A percentile compares a stretch with the other conserved stretches of the same genome.
Evolutionary conservation across 2,797 vertebrate genomes (phyloP).

Genomic region (Anguilla marmorata): DNA sequence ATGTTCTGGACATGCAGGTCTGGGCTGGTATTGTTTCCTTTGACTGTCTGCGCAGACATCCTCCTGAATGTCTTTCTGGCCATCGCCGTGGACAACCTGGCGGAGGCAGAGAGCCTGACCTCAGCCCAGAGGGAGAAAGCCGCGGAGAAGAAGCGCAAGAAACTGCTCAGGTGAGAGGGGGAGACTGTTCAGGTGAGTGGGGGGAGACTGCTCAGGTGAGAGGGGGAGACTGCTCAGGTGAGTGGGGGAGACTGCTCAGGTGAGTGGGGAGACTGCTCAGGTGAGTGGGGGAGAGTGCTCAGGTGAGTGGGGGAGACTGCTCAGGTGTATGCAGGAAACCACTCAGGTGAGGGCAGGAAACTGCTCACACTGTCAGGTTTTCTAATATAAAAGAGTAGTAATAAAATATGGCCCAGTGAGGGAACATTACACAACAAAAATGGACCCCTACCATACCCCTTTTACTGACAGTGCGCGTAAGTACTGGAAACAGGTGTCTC

Average conservation of each 20-base stretch:
- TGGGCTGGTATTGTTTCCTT: conserved; percentile 58
- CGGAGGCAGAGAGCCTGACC: conserved; percentile 91
- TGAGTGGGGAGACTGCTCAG: background rate
- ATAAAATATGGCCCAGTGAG: no score
- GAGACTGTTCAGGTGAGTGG: background rate
- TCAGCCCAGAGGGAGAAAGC: conserved; percentile 94
- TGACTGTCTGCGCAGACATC: conserved; percentile 77
- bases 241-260: no score
- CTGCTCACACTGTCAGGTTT: background rate
- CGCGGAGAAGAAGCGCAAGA: conserved; percentile 83
- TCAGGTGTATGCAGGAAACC: background rate
- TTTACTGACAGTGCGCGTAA: no score
- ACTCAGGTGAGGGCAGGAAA: background rate
- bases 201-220: background rate
- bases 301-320: background rate
- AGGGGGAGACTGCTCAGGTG: background rate
- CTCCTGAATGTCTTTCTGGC: conserved; percentile 97
- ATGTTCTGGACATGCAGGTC: background rate
- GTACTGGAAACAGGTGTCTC: no score
- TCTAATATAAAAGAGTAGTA: no score
- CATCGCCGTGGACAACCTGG: conserved; percentile 95
- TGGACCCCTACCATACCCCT: no score
- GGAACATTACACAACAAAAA: no score
- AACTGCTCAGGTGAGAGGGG: conserved; percentile 77
- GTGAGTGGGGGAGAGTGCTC: background rate